Percentiles rank a stretch among this genome's conserved stretches.
phyloP scores from a whole-genome alignment of 2,888 invertebrate genomes.

The Doris montereyensis region DNA sequence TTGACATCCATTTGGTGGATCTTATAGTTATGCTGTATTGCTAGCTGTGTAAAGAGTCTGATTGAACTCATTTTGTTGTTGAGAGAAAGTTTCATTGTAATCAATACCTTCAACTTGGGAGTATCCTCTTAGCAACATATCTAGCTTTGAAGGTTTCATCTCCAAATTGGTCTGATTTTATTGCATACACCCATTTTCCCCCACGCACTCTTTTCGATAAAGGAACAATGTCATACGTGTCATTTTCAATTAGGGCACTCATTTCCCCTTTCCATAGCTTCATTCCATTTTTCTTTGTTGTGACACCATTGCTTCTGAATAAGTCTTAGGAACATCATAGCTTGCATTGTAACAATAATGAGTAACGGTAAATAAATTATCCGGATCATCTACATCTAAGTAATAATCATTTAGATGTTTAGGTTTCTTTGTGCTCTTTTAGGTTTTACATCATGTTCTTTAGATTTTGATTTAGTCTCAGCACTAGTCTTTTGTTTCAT shows the following conservation, averaged over 20 bases:
- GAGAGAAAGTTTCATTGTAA: constrained; percentile 51
- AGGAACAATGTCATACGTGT: constrained; percentile 43
- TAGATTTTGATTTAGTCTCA: background rate
- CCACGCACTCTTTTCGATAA: constrained; percentile 43
- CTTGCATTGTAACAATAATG: constrained; percentile 44
- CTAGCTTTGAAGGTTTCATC: constrained; percentile 43
- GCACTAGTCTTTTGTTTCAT: background rate
- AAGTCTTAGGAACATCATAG: constrained; percentile 37
- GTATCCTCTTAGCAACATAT: constrained; percentile 48
- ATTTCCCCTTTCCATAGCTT: constrained; percentile 49
- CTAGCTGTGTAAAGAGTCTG: constrained; percentile 44
- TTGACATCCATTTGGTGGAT: constrained; percentile 49
- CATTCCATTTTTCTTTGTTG: constrained; percentile 10
- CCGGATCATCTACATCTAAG: constrained; percentile 20
- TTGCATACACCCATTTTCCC: constrained; percentile 47
- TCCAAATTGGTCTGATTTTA: constrained; percentile 43
- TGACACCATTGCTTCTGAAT: constrained; percentile 27
- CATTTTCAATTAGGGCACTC: constrained; percentile 44
- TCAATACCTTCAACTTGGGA: constrained; percentile 45
- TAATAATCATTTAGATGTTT: background rate
- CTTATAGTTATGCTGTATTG: constrained; percentile 36
- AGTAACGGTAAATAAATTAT: constrained; percentile 30
- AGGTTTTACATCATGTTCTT: background rate
- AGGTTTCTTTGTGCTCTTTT: background rate
- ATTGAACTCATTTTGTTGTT: constrained; percentile 46